Percentiles rank a stretch among this genome's conserved stretches.
Evolutionary conservation across 2,888 invertebrate species (phyloP).

Genomic region (Ramazzottius varieornatus): DNA sequence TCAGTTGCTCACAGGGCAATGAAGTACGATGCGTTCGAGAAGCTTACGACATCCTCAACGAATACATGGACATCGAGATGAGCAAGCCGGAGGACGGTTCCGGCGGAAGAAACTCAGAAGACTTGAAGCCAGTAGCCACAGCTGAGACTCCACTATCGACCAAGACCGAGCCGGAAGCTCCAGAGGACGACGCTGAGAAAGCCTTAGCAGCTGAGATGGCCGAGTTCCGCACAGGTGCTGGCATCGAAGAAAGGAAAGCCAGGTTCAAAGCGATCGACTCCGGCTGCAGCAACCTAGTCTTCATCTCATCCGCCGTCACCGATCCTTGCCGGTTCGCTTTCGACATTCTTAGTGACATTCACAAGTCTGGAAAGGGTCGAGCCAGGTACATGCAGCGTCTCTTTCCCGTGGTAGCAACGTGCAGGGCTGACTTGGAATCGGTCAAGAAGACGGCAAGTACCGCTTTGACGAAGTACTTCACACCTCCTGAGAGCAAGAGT

Average conservation of each 20-base stretch:
- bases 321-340: neutral
- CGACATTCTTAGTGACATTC: neutral
- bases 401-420: slow-evolving; percentile 51
- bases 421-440: slow-evolving; percentile 44
- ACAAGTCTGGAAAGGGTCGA: neutral
- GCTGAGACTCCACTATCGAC: neutral
- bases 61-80: neutral
- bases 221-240: neutral
- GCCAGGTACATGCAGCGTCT: slow-evolving; percentile 42
- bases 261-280: neutral
- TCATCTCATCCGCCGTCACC: neutral
- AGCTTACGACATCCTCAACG: neutral
- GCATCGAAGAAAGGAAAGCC: neutral
- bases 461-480: slow-evolving; percentile 40
- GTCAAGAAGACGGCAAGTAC: slow-evolving; percentile 38
- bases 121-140: too few species aligned
- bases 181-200: neutral
- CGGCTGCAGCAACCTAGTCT: neutral
- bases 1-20: neutral
- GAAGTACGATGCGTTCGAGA: neutral
- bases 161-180: neutral
- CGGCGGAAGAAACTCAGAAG: neutral
- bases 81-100: neutral
- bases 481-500: slow-evolving; percentile 11
- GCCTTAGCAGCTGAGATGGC: neutral